These are phyloP conservation scores for Ophiothrix spiculata DNA, from an alignment of 35 echinoderm and acorn worm genomes.

Conservation along the genomic window DNA sequence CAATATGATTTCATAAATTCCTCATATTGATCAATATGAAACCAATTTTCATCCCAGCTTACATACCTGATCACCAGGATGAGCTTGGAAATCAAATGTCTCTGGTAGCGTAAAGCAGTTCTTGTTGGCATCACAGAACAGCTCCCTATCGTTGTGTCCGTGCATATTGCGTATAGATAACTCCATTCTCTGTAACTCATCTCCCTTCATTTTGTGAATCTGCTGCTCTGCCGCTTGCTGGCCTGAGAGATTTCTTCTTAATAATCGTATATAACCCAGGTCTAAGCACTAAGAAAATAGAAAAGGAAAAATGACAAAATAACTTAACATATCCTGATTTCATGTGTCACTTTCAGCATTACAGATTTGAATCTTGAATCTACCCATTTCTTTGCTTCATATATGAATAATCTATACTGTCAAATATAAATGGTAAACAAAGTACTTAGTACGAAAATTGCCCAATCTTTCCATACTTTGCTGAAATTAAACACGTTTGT, in stretches of 20 bases:
- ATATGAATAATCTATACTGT: too few relatives aligned
- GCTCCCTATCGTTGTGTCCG: slow-evolving; percentile 66
- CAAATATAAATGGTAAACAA: too few relatives aligned
- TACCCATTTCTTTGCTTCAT: too few relatives aligned
- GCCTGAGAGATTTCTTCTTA: slow-evolving; percentile 46
- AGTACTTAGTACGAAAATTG: too few relatives aligned
- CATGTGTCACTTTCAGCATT: too few relatives aligned
- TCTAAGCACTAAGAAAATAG: slow-evolving; percentile 63
- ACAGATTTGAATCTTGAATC: too few relatives aligned
- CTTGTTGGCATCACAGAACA: slow-evolving; percentile 55
- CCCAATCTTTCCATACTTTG: too few relatives aligned
- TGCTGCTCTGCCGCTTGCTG: slow-evolving; percentile 59
- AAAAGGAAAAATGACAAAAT: background rate
- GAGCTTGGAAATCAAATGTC: slow-evolving; percentile 74
- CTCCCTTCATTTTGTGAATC: slow-evolving; percentile 51
- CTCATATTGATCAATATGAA: background rate
- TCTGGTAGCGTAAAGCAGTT: slow-evolving; percentile 48
- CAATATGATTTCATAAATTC: too few relatives aligned
- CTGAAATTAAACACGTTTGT: too few relatives aligned
- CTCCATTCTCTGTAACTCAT: slow-evolving; percentile 58
- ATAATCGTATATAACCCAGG: slow-evolving; percentile 68
- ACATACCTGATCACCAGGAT: slow-evolving; percentile 78
- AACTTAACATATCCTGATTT: too few relatives aligned
- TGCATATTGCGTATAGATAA: slow-evolving; percentile 55
- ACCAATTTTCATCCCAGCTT: background rate